A percentile compares a stretch with the other conserved stretches of the same genome.
These are phyloP conservation scores for Nyleta sp. DNA, from an alignment of 2,888 invertebrate genomes.

Conservation along the genomic window DNA sequence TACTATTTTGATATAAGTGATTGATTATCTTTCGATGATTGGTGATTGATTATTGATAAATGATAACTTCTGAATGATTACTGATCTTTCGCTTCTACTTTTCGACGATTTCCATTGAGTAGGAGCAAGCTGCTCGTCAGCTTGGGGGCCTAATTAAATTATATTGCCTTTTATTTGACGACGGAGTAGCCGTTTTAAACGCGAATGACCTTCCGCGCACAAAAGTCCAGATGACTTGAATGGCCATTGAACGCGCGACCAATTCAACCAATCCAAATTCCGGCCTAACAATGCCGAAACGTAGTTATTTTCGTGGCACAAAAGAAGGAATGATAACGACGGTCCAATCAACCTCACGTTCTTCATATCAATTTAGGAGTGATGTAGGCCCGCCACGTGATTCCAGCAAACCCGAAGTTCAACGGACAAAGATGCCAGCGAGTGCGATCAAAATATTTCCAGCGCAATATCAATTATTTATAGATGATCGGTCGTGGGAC, in stretches of 20 bases:
- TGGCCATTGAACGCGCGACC: constrained; percentile 34
- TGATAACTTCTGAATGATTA: no score
- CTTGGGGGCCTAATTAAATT: constrained; percentile 22
- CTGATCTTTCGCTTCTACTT: no score
- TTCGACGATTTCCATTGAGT: no score
- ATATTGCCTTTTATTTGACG: constrained; percentile 15
- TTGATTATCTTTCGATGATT: no score
- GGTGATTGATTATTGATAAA: no score
- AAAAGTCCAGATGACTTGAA: constrained; percentile 44
- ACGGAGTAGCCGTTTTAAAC: constrained; percentile 20
- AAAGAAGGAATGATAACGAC: constrained; percentile 48
- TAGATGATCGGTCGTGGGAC: not conserved
- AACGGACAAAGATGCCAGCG: not conserved
- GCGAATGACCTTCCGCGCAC: constrained; percentile 33
- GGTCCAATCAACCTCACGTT: constrained; percentile 44
- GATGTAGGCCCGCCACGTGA: constrained; percentile 41
- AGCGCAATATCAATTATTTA: not conserved
- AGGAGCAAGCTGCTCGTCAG: no score
- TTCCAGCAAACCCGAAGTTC: constrained; percentile 21
- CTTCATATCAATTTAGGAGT: constrained; percentile 48
- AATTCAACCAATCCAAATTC: constrained; percentile 42
- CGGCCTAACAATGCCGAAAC: constrained; percentile 32
- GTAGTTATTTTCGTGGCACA: constrained; percentile 41
- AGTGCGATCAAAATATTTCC: constrained; percentile 12
- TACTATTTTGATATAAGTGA: no score